phyloP scores from a whole-genome alignment of 2,797 vertebrate genomes.

The Gallinago stenura region DNA sequence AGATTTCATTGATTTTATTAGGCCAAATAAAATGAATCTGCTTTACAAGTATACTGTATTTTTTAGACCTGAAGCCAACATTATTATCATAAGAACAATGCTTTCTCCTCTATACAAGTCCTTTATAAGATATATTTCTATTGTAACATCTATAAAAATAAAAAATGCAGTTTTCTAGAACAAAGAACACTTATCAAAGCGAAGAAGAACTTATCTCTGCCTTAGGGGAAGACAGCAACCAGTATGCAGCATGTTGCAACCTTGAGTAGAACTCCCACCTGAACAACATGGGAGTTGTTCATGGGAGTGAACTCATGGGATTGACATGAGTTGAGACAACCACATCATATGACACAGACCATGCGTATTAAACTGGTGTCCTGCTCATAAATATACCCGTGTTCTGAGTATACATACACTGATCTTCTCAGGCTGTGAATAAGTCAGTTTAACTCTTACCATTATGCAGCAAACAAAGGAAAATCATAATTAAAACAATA shows the following conservation, averaged over 20 bases:
- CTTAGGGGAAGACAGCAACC: not conserved
- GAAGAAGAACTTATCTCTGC: not conserved
- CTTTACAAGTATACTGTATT: not conserved
- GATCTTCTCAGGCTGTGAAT: not conserved
- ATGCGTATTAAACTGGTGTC: not conserved
- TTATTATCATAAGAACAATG: not conserved
- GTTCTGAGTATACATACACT: fast-evolving
- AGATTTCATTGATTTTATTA: not conserved
- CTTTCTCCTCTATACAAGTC: not conserved
- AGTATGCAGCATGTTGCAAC: not conserved
- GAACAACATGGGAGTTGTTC: not conserved
- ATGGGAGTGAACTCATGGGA: not conserved
- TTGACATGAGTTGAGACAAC: not conserved
- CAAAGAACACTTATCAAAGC: not conserved
- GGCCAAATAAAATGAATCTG: not conserved
- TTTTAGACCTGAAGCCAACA: not conserved
- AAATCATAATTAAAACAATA: not conserved
- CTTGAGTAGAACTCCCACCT: not conserved
- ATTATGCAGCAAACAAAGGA: not conserved
- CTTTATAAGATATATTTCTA: not conserved
- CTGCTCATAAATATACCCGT: not conserved
- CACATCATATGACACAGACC: not conserved
- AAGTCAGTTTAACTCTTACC: not conserved
- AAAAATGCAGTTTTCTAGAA: not conserved
- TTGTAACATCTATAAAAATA: not conserved